Evolutionary conservation across 1,140 invertebrate genomes (phyloP), one percentile per base, ranked within the genome.

Genomic region (Calycopis cecrops): DNA sequence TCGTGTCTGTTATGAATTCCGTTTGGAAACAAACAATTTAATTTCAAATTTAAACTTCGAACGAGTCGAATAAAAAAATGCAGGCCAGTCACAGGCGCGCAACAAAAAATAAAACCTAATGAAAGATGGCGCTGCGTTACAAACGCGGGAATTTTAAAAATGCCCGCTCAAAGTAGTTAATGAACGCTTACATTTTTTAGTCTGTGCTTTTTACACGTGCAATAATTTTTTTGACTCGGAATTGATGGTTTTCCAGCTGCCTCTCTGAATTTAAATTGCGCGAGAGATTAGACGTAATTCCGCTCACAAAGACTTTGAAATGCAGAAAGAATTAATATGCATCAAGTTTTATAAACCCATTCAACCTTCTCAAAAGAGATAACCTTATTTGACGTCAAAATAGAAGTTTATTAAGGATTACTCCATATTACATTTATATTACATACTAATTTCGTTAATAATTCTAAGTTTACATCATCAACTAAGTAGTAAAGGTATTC

Each of bases 31-130:
- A 54, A 60, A 54, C 38, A 35, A 54, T 53, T 42, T 34, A 44
- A 57, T 54, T 57, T 42, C 28, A 56, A 57, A 59, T 55, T 49
- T 55, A 60, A 58, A 49, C 58, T 52, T 55, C 58, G 55, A 42
- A n/a, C n/a, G n/a, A n/a, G n/a, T 59, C 53, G 48, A 34, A 57
- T 59, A 55, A 62, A 59, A 65, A 60, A 61, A 55, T 48, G 42
- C 52, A 47, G 60, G 47, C 55, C 55, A 49, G 52, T 52, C 48
- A 47, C 55, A 49, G 6, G 42, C 42, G 54, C 55, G 50, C 37
- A 55, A 55, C 34, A 63, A 64, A 63, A 64, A 62, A 66, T 60
- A 63, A 66, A 67, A 64, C 40, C 40, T 59, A 54, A 63, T 62
- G 57, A 57, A 57, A 59, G 40, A 54, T 52, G 21, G 49, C 48